phyloP scores from a whole-genome alignment of 2,888 invertebrate genomes.

The Orthonychiurus folsomi region DNA sequence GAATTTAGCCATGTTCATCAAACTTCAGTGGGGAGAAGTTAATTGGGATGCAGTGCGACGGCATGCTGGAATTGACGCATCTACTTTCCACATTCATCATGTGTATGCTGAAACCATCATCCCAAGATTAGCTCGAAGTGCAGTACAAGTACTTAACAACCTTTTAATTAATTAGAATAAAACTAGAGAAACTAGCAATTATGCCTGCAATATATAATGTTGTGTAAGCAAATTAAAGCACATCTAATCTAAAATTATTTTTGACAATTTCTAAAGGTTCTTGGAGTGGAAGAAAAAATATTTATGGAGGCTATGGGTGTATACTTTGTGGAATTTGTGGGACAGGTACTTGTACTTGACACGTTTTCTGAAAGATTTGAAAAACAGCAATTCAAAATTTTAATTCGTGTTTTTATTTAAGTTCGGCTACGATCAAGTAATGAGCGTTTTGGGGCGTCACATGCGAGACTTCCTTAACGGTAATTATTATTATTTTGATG shows the following conservation, averaged over 20 bases:
- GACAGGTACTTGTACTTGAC: no score
- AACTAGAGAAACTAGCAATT: no score
- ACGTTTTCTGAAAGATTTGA: no score
- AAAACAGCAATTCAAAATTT: no score
- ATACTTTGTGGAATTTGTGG: slow-evolving; percentile 84
- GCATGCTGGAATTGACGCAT: slow-evolving; percentile 75
- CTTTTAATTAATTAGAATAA: no score
- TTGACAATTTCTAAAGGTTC: slow-evolving; percentile 52
- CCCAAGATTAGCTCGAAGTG: slow-evolving; percentile 71
- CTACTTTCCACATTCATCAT: slow-evolving; percentile 75
- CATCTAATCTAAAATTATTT: no score
- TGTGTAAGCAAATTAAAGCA: no score
- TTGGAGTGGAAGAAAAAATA: slow-evolving; percentile 76
- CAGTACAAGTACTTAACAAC: slow-evolving; percentile 60
- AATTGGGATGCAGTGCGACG: slow-evolving; percentile 85
- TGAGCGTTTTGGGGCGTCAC: slow-evolving; percentile 82
- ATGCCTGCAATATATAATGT: no score
- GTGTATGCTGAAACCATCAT: slow-evolving; percentile 86
- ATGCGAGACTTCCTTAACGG: slow-evolving; percentile 88
- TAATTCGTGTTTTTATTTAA: no score
- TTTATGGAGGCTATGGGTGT: slow-evolving; percentile 93
- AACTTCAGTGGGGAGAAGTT: slow-evolving; percentile 85
- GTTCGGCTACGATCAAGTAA: slow-evolving; percentile 85
- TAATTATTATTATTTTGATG: slow-evolving; percentile 8
- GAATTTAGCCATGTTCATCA: slow-evolving; percentile 85